These are phyloP conservation scores for Selene dorsalis DNA, from an alignment of 2,797 vertebrate species.

Conservation along the genomic window DNA sequence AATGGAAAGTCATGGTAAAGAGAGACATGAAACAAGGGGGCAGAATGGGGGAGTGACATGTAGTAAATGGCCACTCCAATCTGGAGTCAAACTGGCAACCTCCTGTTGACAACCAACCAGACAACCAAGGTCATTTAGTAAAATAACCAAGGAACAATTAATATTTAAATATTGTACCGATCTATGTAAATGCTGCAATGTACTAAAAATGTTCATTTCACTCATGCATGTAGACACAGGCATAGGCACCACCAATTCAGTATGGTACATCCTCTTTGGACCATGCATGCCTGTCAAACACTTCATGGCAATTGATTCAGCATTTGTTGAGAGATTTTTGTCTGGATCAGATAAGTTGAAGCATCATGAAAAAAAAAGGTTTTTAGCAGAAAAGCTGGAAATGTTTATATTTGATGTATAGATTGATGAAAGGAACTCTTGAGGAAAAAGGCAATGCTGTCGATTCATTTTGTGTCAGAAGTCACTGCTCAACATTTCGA, in stretches of 20 bases:
- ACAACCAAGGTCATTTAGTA: not conserved
- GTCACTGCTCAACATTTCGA: constrained; percentile 8
- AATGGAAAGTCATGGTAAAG: too few species aligned
- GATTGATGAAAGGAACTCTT: not conserved
- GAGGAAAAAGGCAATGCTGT: not conserved
- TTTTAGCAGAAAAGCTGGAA: not conserved
- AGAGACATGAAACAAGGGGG: too few species aligned
- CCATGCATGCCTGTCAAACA: not conserved
- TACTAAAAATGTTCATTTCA: not conserved
- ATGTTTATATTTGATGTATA: not conserved
- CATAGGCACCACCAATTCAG: not conserved
- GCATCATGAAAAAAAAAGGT: not conserved
- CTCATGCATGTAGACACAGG: not conserved
- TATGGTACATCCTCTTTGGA: fast-evolving
- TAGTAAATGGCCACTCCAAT: too few species aligned
- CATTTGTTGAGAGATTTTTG: not conserved
- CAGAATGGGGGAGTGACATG: too few species aligned
- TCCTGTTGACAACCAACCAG: too few species aligned
- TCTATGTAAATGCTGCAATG: not conserved
- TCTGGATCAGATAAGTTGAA: not conserved
- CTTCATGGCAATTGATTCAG: not conserved
- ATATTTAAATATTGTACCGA: not conserved
- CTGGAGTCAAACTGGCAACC: too few species aligned
- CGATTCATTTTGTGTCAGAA: not conserved
- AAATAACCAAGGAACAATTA: not conserved